Percentiles rank a stretch among this genome's conserved stretches.
Evolutionary conservation across 2,113 vertebrate species (phyloP).

Genomic region (Antigone vipio): DNA sequence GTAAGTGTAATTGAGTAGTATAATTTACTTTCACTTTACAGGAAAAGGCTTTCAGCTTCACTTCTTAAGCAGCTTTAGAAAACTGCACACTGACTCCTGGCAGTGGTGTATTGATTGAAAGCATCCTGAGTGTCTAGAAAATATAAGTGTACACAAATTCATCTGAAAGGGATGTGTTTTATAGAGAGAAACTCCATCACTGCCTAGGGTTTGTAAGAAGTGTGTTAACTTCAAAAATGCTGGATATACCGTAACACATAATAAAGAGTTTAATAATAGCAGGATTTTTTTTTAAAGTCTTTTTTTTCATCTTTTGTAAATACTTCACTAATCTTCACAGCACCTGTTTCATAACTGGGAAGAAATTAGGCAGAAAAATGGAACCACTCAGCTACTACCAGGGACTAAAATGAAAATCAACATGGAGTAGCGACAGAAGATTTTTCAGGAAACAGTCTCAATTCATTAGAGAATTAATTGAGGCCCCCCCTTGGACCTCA

Average conservation of each 20-base stretch:
- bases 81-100: conserved; percentile 12
- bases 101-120: conserved; percentile 31
- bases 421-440: neutral
- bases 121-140: neutral
- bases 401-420: neutral
- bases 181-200: neutral
- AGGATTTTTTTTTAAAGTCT: neutral
- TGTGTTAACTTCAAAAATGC: neutral
- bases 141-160: neutral
- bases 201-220: neutral
- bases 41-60: conserved; percentile 55
- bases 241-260: neutral
- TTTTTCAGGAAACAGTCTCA: neutral
- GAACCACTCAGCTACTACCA: neutral
- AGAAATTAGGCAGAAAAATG: neutral
- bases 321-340: neutral
- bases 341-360: neutral
- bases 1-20: conserved; percentile 26
- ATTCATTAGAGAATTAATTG: neutral
- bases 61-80: conserved; percentile 30
- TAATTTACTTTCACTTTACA: conserved; percentile 59
- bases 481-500: neutral
- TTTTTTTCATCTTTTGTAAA: neutral
- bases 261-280: neutral
- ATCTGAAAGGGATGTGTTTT: neutral